Evolutionary conservation across 2,797 vertebrate species (phyloP), one percentile per base, ranked within the genome.

Genomic region (Salarias fasciatus): DNA sequence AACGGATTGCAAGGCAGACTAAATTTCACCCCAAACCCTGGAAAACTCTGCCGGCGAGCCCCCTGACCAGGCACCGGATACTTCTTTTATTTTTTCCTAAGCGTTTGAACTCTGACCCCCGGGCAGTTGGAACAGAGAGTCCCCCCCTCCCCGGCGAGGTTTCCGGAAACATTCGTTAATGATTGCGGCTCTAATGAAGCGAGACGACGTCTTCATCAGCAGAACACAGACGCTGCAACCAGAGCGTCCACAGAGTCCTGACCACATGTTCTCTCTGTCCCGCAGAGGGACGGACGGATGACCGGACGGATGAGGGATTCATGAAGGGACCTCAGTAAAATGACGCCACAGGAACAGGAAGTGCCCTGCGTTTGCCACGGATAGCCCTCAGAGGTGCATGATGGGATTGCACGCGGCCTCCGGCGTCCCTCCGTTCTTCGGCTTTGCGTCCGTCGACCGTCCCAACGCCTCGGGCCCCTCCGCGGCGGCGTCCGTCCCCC

Each of bases 121-220:
- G 53, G 51, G 14, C 49, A 51, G 62, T 29, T 29, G 56, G 44
- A 62, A 31, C 72, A 41, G 24, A 6, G 33, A 35, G 33, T 35
- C 33, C 33, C 52, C 42, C 28, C 0, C 37, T n/a, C n/a, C 18
- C 18, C 18, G 18, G 1, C 77, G 69, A 75, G 73, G 74, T 81
- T 86, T 79, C 79, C 83, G 86, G 88, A 90, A 83, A 77, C 63
- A 35, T 44, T 64, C 8, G 86, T 92, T 91, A 93, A 91, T 93
- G 78, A 91, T 91, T 91, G 68, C 89, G 70, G 46, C 61, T 56
- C 84, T 91, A 92, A 90, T 86, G 82, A 90, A 91, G 86, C 80
- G 85, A 85, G 54, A 90, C 89, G 57, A 49, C 14, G 68, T 73
- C 87, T 87, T 79, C 87, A 88, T 93, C 92, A 93, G 92, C 90